Percentiles rank a stretch among this genome's conserved stretches.
These are phyloP conservation scores for Tortricodes alternella DNA, from an alignment of 2,888 invertebrate species.

Conservation along the genomic window DNA sequence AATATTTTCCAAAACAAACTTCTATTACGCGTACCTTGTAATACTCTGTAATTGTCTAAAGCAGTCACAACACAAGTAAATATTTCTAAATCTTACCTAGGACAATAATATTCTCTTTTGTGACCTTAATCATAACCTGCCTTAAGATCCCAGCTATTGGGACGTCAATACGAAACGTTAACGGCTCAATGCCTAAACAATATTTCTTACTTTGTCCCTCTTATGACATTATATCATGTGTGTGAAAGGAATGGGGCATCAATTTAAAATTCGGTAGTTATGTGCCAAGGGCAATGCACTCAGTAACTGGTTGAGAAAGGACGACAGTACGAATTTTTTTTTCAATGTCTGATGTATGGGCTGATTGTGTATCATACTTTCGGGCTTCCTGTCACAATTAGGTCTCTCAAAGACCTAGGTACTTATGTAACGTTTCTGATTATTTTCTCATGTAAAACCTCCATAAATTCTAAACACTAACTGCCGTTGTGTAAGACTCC, in stretches of 20 bases:
- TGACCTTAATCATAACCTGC: conserved; percentile 77
- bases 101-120: conserved; percentile 53
- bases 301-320: conserved; percentile 75
- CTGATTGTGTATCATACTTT: conserved; percentile 7
- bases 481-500: no score
- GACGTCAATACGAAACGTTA: conserved; percentile 64
- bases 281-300: conserved; percentile 73
- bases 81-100: conserved; percentile 50
- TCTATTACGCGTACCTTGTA: no score
- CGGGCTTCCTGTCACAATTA: not conserved
- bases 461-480: no score
- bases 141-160: conserved; percentile 72
- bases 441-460: no score
- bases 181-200: conserved; percentile 60
- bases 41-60: no score
- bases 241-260: conserved; percentile 58
- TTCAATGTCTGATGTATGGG: conserved; percentile 63
- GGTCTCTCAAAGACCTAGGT: not conserved
- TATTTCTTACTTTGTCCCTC: conserved; percentile 52
- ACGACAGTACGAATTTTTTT: conserved; percentile 78
- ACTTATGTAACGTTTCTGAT: no score
- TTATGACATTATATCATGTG: conserved; percentile 35
- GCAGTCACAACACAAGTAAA: not conserved
- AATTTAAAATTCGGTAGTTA: conserved; percentile 72
- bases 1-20: no score